phyloP scores from a whole-genome alignment of 2,113 vertebrate genomes.

The Dicerorhinus sumatrensis region DNA sequence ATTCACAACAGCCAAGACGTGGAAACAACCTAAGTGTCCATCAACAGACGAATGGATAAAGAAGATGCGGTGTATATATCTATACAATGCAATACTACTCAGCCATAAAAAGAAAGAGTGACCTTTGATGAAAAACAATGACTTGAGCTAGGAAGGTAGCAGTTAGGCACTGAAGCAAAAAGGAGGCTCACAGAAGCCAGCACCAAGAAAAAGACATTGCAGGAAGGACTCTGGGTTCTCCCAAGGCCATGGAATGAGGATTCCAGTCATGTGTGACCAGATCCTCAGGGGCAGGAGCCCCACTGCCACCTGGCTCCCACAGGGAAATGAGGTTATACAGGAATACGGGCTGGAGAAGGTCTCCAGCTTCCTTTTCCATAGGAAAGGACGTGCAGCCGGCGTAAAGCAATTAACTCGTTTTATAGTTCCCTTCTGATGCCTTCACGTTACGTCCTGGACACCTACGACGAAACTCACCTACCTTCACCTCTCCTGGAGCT shows the following conservation, averaged over 20 bases:
- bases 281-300: too few species aligned
- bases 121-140: not conserved
- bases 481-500: not conserved
- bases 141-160: not conserved
- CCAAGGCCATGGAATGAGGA: not conserved
- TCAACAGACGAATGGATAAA: too few species aligned
- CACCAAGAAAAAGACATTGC: not conserved
- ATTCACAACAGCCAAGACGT: too few species aligned
- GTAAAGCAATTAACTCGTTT: not conserved
- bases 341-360: not conserved
- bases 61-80: too few species aligned
- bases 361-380: not conserved
- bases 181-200: not conserved
- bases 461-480: not conserved
- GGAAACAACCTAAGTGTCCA: too few species aligned
- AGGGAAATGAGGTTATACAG: not conserved
- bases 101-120: not conserved
- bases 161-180: not conserved
- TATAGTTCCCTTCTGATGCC: rapidly evolving
- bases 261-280: not conserved
- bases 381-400: not conserved
- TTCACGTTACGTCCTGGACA: not conserved
- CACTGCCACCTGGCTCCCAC: not conserved
- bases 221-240: not conserved
- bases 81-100: too few species aligned